These are phyloP conservation scores for Rhynchomys soricoides DNA, from an alignment of 2,113 vertebrate genomes.

Conservation along the genomic window DNA sequence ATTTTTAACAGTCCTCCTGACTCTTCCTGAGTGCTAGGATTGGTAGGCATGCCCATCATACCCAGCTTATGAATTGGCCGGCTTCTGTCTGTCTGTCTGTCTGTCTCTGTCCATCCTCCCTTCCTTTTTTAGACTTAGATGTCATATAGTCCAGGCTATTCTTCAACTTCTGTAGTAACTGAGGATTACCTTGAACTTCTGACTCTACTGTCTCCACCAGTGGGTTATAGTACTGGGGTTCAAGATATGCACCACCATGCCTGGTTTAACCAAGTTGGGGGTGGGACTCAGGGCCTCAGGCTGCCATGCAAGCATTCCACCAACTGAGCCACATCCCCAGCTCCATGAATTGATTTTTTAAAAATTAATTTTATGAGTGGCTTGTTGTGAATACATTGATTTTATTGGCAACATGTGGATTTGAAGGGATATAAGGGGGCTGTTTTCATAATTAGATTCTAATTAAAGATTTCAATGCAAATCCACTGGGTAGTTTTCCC, in stretches of 20 bases:
- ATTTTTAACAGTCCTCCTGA: not conserved
- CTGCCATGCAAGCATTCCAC: not conserved
- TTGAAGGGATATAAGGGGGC: not conserved
- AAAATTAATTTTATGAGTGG: conserved; percentile 21
- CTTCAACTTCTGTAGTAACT: not conserved
- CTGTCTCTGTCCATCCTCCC: too few relatives aligned
- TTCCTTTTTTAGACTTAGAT: not conserved
- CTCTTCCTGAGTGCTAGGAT: not conserved
- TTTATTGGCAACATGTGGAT: not conserved
- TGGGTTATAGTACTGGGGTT: not conserved
- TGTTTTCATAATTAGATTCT: conserved; percentile 38
- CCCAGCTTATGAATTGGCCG: not conserved
- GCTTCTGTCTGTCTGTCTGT: not conserved
- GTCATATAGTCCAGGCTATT: not conserved
- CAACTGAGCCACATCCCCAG: not conserved
- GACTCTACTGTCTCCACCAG: too few relatives aligned
- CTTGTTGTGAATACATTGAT: conserved; percentile 42
- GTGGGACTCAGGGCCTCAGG: not conserved
- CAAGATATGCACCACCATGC: not conserved
- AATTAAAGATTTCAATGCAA: conserved; percentile 19
- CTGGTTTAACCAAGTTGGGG: not conserved
- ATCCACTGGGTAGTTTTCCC: not conserved
- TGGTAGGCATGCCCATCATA: not conserved
- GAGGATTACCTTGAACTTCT: not conserved
- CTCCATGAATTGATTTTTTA: not conserved